These are phyloP conservation scores for Drosophila pseudoobscura DNA, from an alignment of 1,140 invertebrate genomes.

Conservation along the genomic window DNA sequence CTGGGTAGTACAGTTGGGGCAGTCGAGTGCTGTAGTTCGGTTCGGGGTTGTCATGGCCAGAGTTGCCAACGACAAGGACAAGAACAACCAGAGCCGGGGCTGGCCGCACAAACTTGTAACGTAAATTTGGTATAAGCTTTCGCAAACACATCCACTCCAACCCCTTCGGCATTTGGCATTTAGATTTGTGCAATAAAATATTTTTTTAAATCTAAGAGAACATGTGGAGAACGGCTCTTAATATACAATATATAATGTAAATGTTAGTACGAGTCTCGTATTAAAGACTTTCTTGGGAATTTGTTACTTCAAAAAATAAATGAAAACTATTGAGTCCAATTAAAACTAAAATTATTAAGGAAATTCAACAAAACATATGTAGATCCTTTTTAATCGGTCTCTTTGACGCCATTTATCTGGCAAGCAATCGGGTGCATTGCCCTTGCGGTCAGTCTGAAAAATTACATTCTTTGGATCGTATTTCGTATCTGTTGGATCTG, in stretches of 20 bases:
- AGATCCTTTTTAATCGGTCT: no score
- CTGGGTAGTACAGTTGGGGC: constrained; percentile 27
- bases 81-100: constrained; percentile 22
- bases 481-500: no score
- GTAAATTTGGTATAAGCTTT: constrained; percentile 64
- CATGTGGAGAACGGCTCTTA: not conserved
- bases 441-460: no score
- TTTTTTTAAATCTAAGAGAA: constrained; percentile 16
- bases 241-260: constrained; percentile 5
- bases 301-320: no score
- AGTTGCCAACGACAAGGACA: constrained; percentile 60
- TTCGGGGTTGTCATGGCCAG: constrained; percentile 68
- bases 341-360: no score
- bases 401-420: no score
- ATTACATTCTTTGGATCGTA: no score
- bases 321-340: no score
- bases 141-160: constrained; percentile 39
- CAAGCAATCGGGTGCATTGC: no score
- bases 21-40: constrained; percentile 37
- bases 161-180: constrained; percentile 65
- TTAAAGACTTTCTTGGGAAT: not conserved
- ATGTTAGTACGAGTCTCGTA: no score
- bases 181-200: constrained; percentile 49
- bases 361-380: no score
- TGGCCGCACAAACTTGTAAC: constrained; percentile 54